Percentiles rank a stretch among this genome's conserved stretches.
Evolutionary conservation across 1,140 invertebrate species (phyloP).

Genomic region (Eciton burchellii): DNA sequence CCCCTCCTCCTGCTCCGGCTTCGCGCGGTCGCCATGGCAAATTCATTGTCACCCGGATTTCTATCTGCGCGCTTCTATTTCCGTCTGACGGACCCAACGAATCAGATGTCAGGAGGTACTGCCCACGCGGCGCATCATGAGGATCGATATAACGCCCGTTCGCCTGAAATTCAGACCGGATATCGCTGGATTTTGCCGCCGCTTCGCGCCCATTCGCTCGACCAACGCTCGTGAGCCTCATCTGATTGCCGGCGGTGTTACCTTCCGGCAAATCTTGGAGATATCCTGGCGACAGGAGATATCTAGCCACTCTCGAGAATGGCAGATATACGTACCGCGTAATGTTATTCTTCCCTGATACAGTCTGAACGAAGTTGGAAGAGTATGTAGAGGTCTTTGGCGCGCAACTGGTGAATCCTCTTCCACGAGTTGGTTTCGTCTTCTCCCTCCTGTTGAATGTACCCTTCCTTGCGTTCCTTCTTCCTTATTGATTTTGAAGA

Average conservation of each 20-base stretch:
- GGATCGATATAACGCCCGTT: slow-evolving; percentile 44
- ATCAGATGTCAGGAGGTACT: slow-evolving; percentile 46
- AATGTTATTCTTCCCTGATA: too few relatives aligned
- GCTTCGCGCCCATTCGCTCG: background rate
- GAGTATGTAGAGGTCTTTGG: background rate
- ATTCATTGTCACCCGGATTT: slow-evolving; percentile 58
- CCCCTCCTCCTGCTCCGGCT: background rate
- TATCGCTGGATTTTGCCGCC: too few relatives aligned
- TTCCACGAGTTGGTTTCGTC: background rate
- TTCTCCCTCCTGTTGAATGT: background rate
- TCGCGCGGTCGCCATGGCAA: slow-evolving; percentile 50
- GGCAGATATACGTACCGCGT: too few relatives aligned
- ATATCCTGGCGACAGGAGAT: too few relatives aligned
- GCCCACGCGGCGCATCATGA: slow-evolving; percentile 12
- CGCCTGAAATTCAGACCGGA: slow-evolving; percentile 31
- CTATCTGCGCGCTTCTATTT: slow-evolving; percentile 50
- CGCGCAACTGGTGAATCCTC: slow-evolving; percentile 10
- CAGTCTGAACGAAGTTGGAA: slow-evolving; percentile 1
- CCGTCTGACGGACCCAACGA: slow-evolving; percentile 47
- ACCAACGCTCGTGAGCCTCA: background rate
- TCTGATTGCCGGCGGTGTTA: background rate
- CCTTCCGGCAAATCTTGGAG: too few relatives aligned
- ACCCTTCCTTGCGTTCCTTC: background rate
- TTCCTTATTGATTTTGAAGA: slow-evolving; percentile 44
- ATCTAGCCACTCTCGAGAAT: too few relatives aligned